These are phyloP conservation scores for Semaprochilodus insignis DNA, from an alignment of 2,797 vertebrate genomes.

Conservation along the genomic window DNA sequence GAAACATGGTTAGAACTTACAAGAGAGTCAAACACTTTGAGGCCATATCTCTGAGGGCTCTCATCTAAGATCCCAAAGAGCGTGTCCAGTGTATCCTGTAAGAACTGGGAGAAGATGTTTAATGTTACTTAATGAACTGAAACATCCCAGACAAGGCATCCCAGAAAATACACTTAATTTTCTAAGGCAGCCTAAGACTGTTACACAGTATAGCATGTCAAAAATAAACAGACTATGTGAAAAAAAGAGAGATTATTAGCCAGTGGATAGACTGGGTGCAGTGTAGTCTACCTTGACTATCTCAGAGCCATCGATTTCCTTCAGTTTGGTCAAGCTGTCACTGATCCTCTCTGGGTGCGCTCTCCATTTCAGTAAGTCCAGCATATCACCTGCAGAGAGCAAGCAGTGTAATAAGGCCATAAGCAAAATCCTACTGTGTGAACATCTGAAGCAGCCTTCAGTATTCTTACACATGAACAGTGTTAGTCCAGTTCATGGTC, in stretches of 20 bases:
- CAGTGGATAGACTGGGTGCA: background rate
- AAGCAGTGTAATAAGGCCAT: background rate
- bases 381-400: constrained; percentile 89
- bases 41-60: constrained; percentile 93
- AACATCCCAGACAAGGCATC: too few species aligned
- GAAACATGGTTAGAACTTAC: constrained; percentile 75
- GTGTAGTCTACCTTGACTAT: constrained; percentile 91
- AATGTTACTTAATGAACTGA: constrained; percentile 1
- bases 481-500: background rate
- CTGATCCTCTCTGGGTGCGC: constrained; percentile 95
- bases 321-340: constrained; percentile 94
- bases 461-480: background rate
- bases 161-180: too few species aligned
- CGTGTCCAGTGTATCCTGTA: constrained; percentile 97
- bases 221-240: background rate
- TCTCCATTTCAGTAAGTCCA: constrained; percentile 97
- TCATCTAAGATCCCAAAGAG: constrained; percentile 98
- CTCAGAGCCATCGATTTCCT: constrained; percentile 98
- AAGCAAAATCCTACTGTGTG: background rate
- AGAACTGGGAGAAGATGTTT: constrained; percentile 79
- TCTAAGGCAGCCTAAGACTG: too few species aligned
- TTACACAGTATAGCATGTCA: background rate
- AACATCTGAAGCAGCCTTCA: background rate
- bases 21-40: constrained; percentile 97
- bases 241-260: constrained; percentile 1